A percentile compares a stretch with the other conserved stretches of the same genome.
Conservation (phyloP, 2,888 invertebrate genomes). For the Teleogryllus oceanicus region DNA sequence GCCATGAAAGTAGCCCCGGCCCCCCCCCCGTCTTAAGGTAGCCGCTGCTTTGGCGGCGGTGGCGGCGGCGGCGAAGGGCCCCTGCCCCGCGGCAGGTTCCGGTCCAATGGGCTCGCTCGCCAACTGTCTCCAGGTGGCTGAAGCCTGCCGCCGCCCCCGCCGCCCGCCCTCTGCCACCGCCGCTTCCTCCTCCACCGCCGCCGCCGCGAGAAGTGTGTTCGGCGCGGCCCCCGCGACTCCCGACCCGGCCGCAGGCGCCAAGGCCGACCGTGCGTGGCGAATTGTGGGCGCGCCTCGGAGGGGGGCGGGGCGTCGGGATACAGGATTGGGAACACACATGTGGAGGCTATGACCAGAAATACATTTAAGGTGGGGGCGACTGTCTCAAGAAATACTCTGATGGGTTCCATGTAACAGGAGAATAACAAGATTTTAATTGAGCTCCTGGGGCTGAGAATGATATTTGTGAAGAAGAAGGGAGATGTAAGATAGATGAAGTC, state of each 20-base stretch:
- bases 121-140: conserved; percentile 36
- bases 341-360: too few species aligned
- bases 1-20: neutral
- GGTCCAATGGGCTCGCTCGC: conserved; percentile 35
- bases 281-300: too few species aligned
- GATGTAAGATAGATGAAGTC: too few species aligned
- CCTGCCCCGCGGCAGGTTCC: conserved; percentile 32
- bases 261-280: too few species aligned
- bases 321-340: too few species aligned
- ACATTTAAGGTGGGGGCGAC: too few species aligned
- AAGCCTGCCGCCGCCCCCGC: conserved; percentile 24
- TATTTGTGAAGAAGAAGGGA: too few species aligned
- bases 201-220: conserved; percentile 33
- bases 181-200: neutral
- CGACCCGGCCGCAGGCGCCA: neutral
- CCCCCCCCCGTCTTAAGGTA: conserved; percentile 26
- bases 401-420: too few species aligned
- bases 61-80: neutral
- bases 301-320: too few species aligned
- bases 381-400: too few species aligned
- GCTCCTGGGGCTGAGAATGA: too few species aligned
- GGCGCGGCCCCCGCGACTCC: conserved; percentile 29
- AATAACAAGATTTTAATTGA: too few species aligned
- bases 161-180: neutral
- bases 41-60: neutral